Evolutionary conservation across 2,888 invertebrate genomes (phyloP), one percentile per base, ranked within the genome.

Genomic region (Fragum fragum): DNA sequence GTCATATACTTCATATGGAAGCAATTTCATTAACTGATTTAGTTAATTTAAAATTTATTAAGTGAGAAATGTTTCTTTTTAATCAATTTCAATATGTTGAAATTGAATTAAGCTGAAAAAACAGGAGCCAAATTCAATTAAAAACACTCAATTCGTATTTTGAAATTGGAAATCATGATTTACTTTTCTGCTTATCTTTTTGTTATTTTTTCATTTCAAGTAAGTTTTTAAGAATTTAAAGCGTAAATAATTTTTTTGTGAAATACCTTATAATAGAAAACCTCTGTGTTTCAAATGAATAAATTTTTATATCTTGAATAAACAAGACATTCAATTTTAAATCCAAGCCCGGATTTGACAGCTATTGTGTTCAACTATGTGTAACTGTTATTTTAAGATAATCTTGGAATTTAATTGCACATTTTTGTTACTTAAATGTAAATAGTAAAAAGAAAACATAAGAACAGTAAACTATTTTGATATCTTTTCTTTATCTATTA

Each of bases 281-380:
- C 16, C 28, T 39, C 36, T 61, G 26, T 53, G 32, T 81, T 59
- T 70, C 78, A 75, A 36, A 53, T 82, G 78, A 82, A 18, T 75
- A 72, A 72, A 57, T 73, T 69, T 53, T 42, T 53, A 68, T 81
- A 81, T 78, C 77, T 81, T 70, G 59, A 53, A 71, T 71, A 76
- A 83, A 83, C 79, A 83, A 52, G 39, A 76, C 76, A 79, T 79
- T 73, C 79, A 79, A 79, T 76, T 79, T 78, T 76, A 73, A 76
- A 79, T 77, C 82, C 39, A 52, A 79, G 69, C 70, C 23, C 57
- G 70, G 59, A 70, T 76, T 73, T 79, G 61, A 76, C 76, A 75
- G 75, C 63, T 47, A 66, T 75, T 75, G 68, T 73, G n/a, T 53
- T 28, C 21, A 32, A 21, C 39, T 42, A 63, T 52, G 53, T 55